Conservation (phyloP, 2,797 vertebrate genomes). For the Neomorphus geoffroyi region DNA sequence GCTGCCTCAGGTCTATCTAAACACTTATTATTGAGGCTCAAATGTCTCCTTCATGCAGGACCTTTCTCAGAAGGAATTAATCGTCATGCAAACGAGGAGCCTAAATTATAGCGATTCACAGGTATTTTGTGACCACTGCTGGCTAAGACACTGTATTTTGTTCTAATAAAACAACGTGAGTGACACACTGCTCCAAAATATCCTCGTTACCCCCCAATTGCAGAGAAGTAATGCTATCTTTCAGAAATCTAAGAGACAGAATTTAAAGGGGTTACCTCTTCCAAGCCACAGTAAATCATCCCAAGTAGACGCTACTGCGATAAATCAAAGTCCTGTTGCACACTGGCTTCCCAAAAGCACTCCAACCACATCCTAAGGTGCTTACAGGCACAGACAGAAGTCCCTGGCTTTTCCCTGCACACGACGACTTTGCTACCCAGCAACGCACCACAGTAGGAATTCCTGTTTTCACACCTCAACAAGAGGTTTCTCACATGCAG, state of each 20-base stretch:
- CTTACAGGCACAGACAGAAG: not conserved
- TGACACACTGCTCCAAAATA: not conserved
- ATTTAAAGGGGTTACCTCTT: not conserved
- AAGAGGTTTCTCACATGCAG: rapidly evolving
- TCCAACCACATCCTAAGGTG: not conserved
- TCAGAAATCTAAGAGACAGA: not conserved
- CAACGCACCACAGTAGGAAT: not conserved
- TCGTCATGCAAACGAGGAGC: not conserved
- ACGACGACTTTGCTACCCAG: not conserved
- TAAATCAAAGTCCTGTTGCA: not conserved
- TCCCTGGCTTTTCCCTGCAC: not conserved
- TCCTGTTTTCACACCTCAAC: not conserved
- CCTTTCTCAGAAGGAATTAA: not conserved
- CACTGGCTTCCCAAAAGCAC: not conserved
- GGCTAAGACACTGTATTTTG: not conserved
- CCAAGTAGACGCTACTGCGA: not conserved
- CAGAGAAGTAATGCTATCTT: not conserved
- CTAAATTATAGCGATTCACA: not conserved
- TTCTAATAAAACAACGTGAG: not conserved
- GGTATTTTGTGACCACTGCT: not conserved
- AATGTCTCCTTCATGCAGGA: not conserved
- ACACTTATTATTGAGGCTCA: not conserved
- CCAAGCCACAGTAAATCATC: not conserved
- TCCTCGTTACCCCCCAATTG: not conserved
- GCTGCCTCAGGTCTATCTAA: not conserved